These are phyloP conservation scores for Doryteuthis pealeii DNA, from an alignment of 1,140 invertebrate genomes.

Conservation along the genomic window DNA sequence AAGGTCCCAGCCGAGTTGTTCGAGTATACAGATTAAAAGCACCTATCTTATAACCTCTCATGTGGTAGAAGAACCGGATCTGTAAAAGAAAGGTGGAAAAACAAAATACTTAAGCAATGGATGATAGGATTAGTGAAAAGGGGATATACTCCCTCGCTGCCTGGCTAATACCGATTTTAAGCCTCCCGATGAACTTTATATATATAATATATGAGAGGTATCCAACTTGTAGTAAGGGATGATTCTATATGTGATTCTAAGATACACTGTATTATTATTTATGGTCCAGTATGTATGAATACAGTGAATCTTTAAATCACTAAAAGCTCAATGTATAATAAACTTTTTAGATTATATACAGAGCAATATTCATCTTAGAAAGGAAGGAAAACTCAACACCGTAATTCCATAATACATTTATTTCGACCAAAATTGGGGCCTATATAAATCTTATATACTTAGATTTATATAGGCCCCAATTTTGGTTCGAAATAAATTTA, in stretches of 20 bases:
- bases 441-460: not conserved
- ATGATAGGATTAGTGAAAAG: not conserved
- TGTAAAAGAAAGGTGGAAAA: not conserved
- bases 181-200: not conserved
- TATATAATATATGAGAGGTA: not conserved
- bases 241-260: not conserved
- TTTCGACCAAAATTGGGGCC: not conserved
- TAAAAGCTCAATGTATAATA: no score
- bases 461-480: no score
- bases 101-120: not conserved
- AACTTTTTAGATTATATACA: no score
- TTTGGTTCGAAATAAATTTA: no score
- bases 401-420: no score
- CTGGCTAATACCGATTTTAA: no score
- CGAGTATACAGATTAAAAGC: constrained; percentile 47
- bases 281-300: not conserved
- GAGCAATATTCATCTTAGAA: no score
- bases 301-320: not conserved
- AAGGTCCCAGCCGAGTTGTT: constrained; percentile 25
- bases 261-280: no score
- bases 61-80: constrained; percentile 53
- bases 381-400: no score
- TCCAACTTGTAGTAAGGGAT: not conserved
- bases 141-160: no score
- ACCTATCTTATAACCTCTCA: constrained; percentile 55